Base-by-base conservation (phyloP, 2,888 invertebrate species). In the Tetropium fuscum region DNA sequence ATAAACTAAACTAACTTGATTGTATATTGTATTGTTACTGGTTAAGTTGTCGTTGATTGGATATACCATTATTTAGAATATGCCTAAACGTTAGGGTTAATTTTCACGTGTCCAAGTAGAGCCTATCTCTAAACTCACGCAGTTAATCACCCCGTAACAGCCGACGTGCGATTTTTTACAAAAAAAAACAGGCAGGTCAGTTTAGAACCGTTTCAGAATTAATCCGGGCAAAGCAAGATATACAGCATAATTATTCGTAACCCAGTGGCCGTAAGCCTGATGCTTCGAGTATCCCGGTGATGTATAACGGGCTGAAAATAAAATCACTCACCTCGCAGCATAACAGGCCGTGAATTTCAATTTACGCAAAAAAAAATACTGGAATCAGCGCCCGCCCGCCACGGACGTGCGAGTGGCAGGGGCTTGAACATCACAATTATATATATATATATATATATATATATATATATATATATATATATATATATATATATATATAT, bases 141-240 rank as follows among this genome's bases (percentile, higher is more conserved):
- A 48, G 25, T 40, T 51, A 51, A 51, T 51, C 18, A 38, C 34
- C 15, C 3, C 27, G 51, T 27, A 27, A 25, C 27, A 25, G 38
- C 2, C 27, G 27, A 40, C 27, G 51, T 38, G 51, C 16, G 51
- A 51, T 51, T 51, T 51, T 51, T 51, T 51, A 22, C 47, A 34
- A 41, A 25, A 20, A 56, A 34, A 58, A 53, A 58, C 63, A 67
- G 63, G 53, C 63, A 60, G 65, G 68, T 70, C 69, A 70, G 63
- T 68, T 71, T 63, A 62, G 61, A 59, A 49, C 60, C 66, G 60
- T 73, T 75, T 71, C 61, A 65, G 69, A 75, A 74, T 70, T 78
- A 77, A 78, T 77, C 77, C 74, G 67, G 63, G 71, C 73, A 76
- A 76, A 79, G 76, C 78, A 79, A 79, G 79, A 79, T 79, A 77